Percentiles rank a stretch among this genome's conserved stretches.
These are phyloP conservation scores for Ariopsis seemanni DNA, from an alignment of 2,113 vertebrate species.

Conservation along the genomic window DNA sequence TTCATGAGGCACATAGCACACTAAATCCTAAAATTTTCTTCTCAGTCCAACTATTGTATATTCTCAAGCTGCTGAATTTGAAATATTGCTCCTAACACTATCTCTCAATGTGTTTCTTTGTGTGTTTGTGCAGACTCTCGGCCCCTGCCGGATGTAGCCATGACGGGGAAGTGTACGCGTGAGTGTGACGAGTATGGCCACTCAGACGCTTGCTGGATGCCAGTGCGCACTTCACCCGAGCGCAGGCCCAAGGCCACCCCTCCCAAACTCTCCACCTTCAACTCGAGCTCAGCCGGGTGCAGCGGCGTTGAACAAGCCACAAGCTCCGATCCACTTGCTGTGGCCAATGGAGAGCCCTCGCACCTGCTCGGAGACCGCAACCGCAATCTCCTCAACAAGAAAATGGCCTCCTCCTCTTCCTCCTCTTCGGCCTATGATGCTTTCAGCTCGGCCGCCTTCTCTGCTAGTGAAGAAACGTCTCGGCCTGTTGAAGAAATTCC, in stretches of 20 bases:
- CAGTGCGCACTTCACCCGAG: constrained; percentile 96
- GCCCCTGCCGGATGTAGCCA: constrained; percentile 98
- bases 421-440: constrained; percentile 91
- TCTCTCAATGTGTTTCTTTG: constrained; percentile 24
- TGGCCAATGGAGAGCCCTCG: constrained; percentile 89
- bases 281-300: constrained; percentile 76
- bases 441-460: constrained; percentile 87
- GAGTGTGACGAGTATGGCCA: constrained; percentile 98
- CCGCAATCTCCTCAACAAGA: constrained; percentile 97
- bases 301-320: constrained; percentile 78
- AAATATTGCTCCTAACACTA: constrained; percentile 50
- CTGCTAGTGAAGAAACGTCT: constrained; percentile 81
- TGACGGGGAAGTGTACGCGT: constrained; percentile 97
- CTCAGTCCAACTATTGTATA: constrained; percentile 11
- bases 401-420: constrained; percentile 78
- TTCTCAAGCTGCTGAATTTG: constrained; percentile 18
- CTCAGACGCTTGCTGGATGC: constrained; percentile 99
- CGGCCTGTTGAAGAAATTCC: constrained; percentile 93
- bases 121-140: constrained; percentile 85
- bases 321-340: constrained; percentile 91
- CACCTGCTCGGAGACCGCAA: constrained; percentile 98
- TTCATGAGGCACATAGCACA: constrained; percentile 63
- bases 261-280: constrained; percentile 99
- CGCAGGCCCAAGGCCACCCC: constrained; percentile 88
- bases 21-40: constrained; percentile 37